Conservation (phyloP, 2,888 invertebrate species). For the Stenchaetothrips biformis region DNA sequence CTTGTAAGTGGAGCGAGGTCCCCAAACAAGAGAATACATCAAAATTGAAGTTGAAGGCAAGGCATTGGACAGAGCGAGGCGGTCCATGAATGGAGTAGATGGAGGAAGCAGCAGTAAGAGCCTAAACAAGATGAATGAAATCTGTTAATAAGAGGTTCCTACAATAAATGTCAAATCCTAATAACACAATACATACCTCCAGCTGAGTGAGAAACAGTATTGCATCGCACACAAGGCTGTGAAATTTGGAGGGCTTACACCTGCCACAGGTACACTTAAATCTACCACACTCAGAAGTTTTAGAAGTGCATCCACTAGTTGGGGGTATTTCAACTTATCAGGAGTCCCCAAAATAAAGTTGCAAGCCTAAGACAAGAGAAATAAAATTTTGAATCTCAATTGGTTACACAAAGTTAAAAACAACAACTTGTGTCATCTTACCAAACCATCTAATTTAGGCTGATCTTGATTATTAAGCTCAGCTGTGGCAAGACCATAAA, state of each 20-base stretch:
- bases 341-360: slow-evolving; percentile 91
- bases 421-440: slow-evolving; percentile 38
- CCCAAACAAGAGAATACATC: slow-evolving; percentile 84
- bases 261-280: slow-evolving; percentile 49
- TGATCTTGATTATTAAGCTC: slow-evolving; percentile 63
- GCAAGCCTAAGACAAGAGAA: slow-evolving; percentile 57
- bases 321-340: slow-evolving; percentile 83
- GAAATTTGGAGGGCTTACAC: slow-evolving; percentile 48
- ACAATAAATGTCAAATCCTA: not conserved
- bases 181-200: slow-evolving; percentile 55
- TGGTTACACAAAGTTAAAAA: slow-evolving; percentile 40
- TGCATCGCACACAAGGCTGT: slow-evolving; percentile 76
- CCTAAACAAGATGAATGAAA: slow-evolving; percentile 45
- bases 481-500: slow-evolving; percentile 80
- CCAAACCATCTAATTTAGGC: slow-evolving; percentile 84
- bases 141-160: not conserved
- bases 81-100: slow-evolving; percentile 80
- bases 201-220: slow-evolving; percentile 82
- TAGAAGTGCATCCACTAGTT: slow-evolving; percentile 79
- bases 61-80: slow-evolving; percentile 61
- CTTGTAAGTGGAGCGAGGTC: slow-evolving; percentile 77
- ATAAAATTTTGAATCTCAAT: slow-evolving; percentile 40
- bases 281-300: slow-evolving; percentile 77
- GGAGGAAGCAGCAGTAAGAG: slow-evolving; percentile 82
- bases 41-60: slow-evolving; percentile 60